A percentile compares a stretch with the other conserved stretches of the same genome.
These are phyloP conservation scores for Tauraco erythrolophus DNA, from an alignment of 2,113 vertebrate species.

Conservation along the genomic window DNA sequence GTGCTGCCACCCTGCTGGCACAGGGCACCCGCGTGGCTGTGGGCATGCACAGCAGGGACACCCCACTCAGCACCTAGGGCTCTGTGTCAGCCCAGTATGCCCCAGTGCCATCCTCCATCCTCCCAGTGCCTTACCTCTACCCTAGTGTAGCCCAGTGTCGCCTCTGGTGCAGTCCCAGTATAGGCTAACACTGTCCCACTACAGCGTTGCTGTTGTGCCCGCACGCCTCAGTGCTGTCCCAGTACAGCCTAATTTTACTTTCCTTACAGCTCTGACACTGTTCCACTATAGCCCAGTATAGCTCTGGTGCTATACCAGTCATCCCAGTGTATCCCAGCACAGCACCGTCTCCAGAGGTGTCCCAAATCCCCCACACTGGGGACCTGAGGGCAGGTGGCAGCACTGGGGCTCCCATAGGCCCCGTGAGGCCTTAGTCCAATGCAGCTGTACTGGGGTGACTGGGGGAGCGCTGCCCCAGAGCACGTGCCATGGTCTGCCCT, in stretches of 20 bases:
- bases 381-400: not conserved
- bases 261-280: not conserved
- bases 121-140: not conserved
- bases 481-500: rapidly evolving
- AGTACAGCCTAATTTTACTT: not conserved
- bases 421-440: not conserved
- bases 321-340: not conserved
- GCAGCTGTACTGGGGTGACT: not conserved
- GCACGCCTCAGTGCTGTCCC: not conserved
- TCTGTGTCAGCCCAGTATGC: not conserved
- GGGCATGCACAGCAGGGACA: not conserved
- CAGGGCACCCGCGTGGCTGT: rapidly evolving
- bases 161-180: not conserved
- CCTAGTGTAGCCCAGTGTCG: not conserved
- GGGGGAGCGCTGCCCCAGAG: not conserved
- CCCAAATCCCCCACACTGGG: rapidly evolving
- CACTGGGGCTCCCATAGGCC: not conserved
- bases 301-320: not conserved
- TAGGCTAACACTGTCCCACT: not conserved
- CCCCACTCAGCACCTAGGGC: not conserved
- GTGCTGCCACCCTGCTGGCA: not conserved
- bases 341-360: not conserved
- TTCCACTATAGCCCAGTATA: not conserved
- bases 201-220: rapidly evolving
- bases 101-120: not conserved